phyloP scores from a whole-genome alignment of 2,888 invertebrate species.

The Drosophila birchii region DNA sequence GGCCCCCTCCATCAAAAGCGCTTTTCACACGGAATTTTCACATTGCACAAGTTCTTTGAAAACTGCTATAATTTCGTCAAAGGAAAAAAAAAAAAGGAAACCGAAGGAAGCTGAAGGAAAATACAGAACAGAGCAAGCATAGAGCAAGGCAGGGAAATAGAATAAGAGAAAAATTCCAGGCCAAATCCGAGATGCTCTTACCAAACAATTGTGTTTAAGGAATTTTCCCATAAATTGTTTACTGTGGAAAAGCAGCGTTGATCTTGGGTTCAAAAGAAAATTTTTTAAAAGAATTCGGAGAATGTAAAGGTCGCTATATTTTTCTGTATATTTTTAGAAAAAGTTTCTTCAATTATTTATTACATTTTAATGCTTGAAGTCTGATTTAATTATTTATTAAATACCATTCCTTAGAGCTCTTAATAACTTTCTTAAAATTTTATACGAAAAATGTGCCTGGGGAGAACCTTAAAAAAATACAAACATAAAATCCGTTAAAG shows the following conservation, averaged over 20 bases:
- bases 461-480: neutral
- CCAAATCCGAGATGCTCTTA: conserved; percentile 17
- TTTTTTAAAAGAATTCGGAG: neutral
- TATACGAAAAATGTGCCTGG: neutral
- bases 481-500: conserved; percentile 1
- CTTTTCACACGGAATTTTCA: conserved; percentile 30
- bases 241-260: neutral
- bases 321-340: neutral
- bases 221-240: neutral
- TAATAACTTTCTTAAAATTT: conserved; percentile 1
- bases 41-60: conserved; percentile 34
- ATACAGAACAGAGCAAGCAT: no score
- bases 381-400: neutral
- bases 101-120: conserved; percentile 5
- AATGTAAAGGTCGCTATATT: neutral
- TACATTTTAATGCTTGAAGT: neutral
- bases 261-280: neutral
- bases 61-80: conserved; percentile 32
- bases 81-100: conserved; percentile 5
- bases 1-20: conserved; percentile 14
- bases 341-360: neutral
- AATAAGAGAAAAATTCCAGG: neutral
- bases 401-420: neutral
- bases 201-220: neutral
- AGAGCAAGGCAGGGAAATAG: neutral